Conservation (phyloP, 2,888 invertebrate species). For the Chromoteleia sp. region DNA sequence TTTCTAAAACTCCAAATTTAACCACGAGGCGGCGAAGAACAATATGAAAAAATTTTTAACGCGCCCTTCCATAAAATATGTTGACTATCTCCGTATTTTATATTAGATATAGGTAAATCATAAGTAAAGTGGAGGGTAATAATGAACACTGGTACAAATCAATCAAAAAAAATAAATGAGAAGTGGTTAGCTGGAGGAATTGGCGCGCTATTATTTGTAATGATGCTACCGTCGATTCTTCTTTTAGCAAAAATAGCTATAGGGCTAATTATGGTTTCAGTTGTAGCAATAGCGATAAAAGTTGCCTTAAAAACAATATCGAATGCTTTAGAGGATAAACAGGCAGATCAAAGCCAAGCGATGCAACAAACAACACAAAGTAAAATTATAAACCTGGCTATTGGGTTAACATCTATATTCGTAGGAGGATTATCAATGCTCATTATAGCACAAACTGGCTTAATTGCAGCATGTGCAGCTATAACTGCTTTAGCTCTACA, state of each 20-base stretch:
- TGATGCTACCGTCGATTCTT: constrained; percentile 29
- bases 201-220: constrained; percentile 23
- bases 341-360: constrained; percentile 1
- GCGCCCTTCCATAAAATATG: constrained; percentile 23
- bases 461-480: constrained; percentile 31
- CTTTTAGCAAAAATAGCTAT: constrained; percentile 38
- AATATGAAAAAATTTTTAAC: constrained; percentile 31
- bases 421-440: constrained; percentile 27
- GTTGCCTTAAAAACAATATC: constrained; percentile 32
- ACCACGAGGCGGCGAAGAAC: constrained; percentile 35
- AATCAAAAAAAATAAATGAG: constrained; percentile 32
- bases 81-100: constrained; percentile 35
- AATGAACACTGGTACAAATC: constrained; percentile 1
- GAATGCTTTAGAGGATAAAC: constrained; percentile 11
- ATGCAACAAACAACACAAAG: constrained; percentile 27
- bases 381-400: constrained; percentile 34
- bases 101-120: constrained; percentile 21
- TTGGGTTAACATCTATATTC: constrained; percentile 9
- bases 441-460: constrained; percentile 28
- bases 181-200: constrained; percentile 18
- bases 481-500: constrained; percentile 37
- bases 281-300: constrained; percentile 31
- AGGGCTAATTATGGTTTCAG: constrained; percentile 7
- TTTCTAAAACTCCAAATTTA: constrained; percentile 39
- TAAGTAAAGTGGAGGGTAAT: constrained; percentile 21